These are phyloP conservation scores for Malurus melanocephalus DNA, from an alignment of 2,113 vertebrate species.

Conservation along the genomic window DNA sequence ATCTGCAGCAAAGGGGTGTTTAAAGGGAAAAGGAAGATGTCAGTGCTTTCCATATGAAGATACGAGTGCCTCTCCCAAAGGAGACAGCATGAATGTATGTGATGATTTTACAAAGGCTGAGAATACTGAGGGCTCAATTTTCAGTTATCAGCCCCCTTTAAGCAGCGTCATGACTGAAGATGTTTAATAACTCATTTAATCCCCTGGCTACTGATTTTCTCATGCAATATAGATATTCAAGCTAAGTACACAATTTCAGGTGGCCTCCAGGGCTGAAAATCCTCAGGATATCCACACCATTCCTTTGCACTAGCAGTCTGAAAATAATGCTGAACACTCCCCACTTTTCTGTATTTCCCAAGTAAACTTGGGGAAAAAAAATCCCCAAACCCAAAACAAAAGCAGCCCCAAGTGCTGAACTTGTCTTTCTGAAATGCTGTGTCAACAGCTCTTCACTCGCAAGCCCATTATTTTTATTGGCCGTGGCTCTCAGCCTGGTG, in stretches of 20 bases:
- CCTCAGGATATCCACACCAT: not conserved
- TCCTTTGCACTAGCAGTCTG: not conserved
- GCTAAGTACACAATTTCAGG: not conserved
- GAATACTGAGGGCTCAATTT: not conserved
- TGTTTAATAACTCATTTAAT: not conserved
- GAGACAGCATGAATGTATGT: not conserved
- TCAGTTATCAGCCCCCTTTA: not conserved
- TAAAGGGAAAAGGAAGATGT: not conserved
- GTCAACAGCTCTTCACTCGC: constrained; percentile 47
- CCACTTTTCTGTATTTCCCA: not conserved
- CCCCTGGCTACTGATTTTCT: not conserved
- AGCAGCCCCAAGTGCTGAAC: constrained; percentile 31
- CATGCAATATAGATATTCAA: not conserved
- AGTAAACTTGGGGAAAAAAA: not conserved
- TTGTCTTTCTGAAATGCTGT: constrained; percentile 45
- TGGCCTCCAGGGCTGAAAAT: not conserved
- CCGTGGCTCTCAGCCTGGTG: not conserved
- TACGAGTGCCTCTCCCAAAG: not conserved
- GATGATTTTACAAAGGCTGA: not conserved
- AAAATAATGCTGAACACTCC: not conserved
- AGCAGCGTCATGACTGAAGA: not conserved
- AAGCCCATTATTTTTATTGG: constrained; percentile 58
- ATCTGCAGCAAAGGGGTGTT: not conserved
- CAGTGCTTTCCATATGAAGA: not conserved
- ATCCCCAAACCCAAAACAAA: not conserved